Percentiles rank a stretch among this genome's conserved stretches.
Evolutionary conservation across 2,113 vertebrate genomes (phyloP).

Genomic region (Anthoscopus minutus): DNA sequence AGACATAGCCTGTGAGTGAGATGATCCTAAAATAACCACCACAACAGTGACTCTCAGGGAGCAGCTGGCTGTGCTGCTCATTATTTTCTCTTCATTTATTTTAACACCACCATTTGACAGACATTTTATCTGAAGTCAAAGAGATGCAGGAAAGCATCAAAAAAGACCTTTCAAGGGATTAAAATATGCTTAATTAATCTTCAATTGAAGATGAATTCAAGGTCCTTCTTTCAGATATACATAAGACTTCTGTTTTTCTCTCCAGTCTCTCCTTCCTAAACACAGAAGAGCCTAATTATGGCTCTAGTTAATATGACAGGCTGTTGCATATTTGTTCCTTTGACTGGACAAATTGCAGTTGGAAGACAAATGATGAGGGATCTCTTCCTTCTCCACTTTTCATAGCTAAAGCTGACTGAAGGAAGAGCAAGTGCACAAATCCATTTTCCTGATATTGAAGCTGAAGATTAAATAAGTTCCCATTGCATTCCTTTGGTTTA

Average conservation of each 20-base stretch:
- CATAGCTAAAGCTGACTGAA: background rate
- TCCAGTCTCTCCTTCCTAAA: background rate
- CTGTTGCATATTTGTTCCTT: background rate
- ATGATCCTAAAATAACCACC: background rate
- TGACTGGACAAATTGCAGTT: background rate
- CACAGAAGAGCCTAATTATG: background rate
- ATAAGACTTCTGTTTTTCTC: background rate
- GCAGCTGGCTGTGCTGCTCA: background rate
- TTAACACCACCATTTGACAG: background rate
- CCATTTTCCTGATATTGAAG: background rate
- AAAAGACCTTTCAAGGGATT: background rate
- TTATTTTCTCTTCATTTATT: background rate
- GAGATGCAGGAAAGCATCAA: background rate
- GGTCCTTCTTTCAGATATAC: background rate
- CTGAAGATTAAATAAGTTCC: background rate
- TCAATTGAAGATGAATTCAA: background rate
- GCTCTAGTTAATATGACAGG: too few species aligned
- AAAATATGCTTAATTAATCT: slow-evolving; percentile 20
- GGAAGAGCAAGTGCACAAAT: background rate
- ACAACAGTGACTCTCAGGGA: background rate
- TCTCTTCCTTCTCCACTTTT: background rate
- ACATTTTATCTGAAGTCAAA: background rate
- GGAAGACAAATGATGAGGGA: background rate
- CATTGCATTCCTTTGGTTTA: background rate
- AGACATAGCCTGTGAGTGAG: background rate